phyloP scores from a whole-genome alignment of 2,888 invertebrate genomes.

The Scaptomyza tumidula region DNA sequence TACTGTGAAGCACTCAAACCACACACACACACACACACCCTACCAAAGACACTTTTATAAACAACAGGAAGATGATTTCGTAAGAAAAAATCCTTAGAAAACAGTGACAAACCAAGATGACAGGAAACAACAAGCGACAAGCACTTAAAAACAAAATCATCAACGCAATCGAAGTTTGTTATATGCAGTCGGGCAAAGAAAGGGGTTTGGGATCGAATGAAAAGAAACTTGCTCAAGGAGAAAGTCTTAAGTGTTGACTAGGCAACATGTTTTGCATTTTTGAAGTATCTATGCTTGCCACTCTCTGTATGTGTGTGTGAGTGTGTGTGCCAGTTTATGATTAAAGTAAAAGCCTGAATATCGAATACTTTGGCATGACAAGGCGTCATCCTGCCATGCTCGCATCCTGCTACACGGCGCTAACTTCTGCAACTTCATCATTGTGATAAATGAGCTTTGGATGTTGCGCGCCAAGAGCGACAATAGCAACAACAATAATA shows the following conservation, averaged over 20 bases:
- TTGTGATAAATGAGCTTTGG: conserved; percentile 71
- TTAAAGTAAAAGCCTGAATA: conserved; percentile 67
- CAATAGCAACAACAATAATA: conserved; percentile 28
- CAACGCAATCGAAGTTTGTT: conserved; percentile 65
- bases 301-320: conserved; percentile 3
- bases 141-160: conserved; percentile 73
- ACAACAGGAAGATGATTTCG: conserved; percentile 29
- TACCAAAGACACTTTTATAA: neutral
- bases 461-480: conserved; percentile 36
- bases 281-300: conserved; percentile 24
- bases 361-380: conserved; percentile 51
- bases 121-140: conserved; percentile 53
- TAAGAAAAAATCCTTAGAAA: conserved; percentile 24
- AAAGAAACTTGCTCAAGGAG: conserved; percentile 27
- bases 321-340: conserved; percentile 55
- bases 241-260: conserved; percentile 31
- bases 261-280: conserved; percentile 65
- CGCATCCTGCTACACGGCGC: conserved; percentile 30
- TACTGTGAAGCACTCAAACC: conserved; percentile 21
- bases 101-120: conserved; percentile 47
- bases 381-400: conserved; percentile 34
- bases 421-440: conserved; percentile 65
- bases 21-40: too few relatives aligned
- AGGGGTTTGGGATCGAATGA: neutral
- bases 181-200: conserved; percentile 49